Evolutionary conservation across 1,140 invertebrate genomes (phyloP).

Genomic region (Caenorhabditis remanei): DNA sequence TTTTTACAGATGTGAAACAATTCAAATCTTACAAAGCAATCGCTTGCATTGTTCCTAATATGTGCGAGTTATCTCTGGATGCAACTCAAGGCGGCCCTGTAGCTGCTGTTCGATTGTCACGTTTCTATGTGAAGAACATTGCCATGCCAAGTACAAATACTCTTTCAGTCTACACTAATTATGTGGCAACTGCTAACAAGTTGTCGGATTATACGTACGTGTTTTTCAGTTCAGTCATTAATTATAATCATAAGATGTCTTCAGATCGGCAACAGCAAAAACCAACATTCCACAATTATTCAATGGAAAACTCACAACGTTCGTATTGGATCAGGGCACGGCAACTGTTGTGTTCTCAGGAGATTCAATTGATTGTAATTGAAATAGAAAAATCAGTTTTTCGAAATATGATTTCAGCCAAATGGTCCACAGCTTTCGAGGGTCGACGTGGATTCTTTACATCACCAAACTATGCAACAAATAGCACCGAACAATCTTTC

Average conservation of each 20-base stretch:
- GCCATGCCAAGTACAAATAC: neutral
- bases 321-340: neutral
- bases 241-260: neutral
- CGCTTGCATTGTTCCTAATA: neutral
- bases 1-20: conserved; percentile 9
- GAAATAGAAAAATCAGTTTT: too few relatives aligned
- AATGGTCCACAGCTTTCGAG: neutral
- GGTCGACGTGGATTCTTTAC: neutral
- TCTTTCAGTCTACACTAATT: neutral
- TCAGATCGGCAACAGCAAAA: neutral
- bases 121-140: neutral
- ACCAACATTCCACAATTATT: conserved; percentile 6
- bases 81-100: neutral
- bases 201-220: conserved; percentile 12
- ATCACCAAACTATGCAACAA: neutral
- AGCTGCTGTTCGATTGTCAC: neutral
- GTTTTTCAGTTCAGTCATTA: neutral
- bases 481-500: neutral
- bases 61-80: neutral
- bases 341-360: neutral
- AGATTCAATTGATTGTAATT: neutral
- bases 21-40: conserved; percentile 31
- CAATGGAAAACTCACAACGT: neutral
- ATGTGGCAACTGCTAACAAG: neutral
- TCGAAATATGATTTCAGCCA: neutral